These are phyloP conservation scores for Rhynchotus rufescens DNA, from an alignment of 2,797 vertebrate genomes.

Conservation along the genomic window DNA sequence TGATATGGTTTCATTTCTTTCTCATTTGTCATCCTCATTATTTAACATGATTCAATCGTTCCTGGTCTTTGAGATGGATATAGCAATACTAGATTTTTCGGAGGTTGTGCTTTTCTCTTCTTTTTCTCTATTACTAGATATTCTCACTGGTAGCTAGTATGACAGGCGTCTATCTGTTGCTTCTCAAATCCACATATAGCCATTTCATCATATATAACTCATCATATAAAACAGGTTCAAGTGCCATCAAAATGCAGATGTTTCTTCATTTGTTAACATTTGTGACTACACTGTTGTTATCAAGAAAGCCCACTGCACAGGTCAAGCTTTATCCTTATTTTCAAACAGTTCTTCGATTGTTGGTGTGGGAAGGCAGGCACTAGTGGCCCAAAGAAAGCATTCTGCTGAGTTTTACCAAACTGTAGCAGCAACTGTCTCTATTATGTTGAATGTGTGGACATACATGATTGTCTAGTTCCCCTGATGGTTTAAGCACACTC, in stretches of 20 bases:
- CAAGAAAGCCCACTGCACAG: background rate
- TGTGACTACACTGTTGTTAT: fast-evolving
- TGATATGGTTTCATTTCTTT: background rate
- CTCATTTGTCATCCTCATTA: background rate
- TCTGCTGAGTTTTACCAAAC: background rate
- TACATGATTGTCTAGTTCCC: background rate
- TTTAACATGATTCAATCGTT: background rate
- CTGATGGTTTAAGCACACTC: background rate
- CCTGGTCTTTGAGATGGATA: background rate
- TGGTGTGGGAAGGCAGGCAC: background rate
- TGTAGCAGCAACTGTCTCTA: background rate
- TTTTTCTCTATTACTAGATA: background rate
- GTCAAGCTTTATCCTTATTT: background rate
- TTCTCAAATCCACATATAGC: background rate
- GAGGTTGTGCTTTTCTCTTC: background rate
- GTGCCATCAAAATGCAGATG: background rate
- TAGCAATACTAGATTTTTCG: background rate
- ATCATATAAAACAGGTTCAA: background rate
- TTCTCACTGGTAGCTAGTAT: background rate
- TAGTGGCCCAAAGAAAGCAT: background rate
- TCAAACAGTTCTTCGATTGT: background rate
- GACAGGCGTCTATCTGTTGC: background rate
- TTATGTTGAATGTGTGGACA: background rate
- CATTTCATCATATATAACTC: background rate
- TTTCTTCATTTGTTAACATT: background rate